These are phyloP conservation scores for Clupea harengus DNA, from an alignment of 2,113 vertebrate species.

Conservation along the genomic window DNA sequence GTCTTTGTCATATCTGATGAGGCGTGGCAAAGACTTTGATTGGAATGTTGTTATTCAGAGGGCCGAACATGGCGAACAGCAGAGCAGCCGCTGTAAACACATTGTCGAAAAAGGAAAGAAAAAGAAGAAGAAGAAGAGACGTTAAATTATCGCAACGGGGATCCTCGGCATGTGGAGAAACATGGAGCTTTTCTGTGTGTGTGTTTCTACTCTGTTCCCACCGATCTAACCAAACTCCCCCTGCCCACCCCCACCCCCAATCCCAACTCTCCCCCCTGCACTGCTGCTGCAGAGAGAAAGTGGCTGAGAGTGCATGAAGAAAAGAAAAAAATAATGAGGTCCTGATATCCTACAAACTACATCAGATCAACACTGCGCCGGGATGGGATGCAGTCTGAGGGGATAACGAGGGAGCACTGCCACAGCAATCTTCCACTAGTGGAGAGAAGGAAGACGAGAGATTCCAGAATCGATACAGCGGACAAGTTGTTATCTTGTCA, in stretches of 20 bases:
- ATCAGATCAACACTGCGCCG: conserved; percentile 35
- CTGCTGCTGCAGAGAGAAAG: neutral
- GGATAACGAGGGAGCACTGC: conserved; percentile 15
- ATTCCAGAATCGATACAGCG: conserved; percentile 1
- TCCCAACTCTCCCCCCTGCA: neutral
- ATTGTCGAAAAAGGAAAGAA: conserved; percentile 25
- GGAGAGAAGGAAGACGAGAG: neutral
- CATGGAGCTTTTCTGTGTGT: neutral
- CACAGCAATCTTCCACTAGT: neutral
- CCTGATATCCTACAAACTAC: conserved; percentile 46
- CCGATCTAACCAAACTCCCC: neutral
- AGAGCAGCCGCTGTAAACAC: conserved; percentile 33
- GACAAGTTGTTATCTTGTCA: conserved; percentile 10
- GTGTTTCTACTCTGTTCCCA: neutral
- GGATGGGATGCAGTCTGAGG: neutral
- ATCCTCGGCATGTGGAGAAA: conserved; percentile 12
- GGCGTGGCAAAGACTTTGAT: conserved; percentile 9
- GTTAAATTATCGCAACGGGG: conserved; percentile 41
- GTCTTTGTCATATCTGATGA: neutral
- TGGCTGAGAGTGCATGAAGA: conserved; percentile 23
- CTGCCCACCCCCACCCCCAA: neutral
- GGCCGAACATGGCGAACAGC: neutral
- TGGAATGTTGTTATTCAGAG: conserved; percentile 16
- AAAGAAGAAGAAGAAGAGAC: neutral
- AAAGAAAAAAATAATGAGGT: conserved; percentile 34